A percentile compares a stretch with the other conserved stretches of the same genome.
These are phyloP conservation scores for Ephydatia muelleri DNA, from an alignment of 37 sponge, comb jelly and placozoan genomes.

Conservation along the genomic window DNA sequence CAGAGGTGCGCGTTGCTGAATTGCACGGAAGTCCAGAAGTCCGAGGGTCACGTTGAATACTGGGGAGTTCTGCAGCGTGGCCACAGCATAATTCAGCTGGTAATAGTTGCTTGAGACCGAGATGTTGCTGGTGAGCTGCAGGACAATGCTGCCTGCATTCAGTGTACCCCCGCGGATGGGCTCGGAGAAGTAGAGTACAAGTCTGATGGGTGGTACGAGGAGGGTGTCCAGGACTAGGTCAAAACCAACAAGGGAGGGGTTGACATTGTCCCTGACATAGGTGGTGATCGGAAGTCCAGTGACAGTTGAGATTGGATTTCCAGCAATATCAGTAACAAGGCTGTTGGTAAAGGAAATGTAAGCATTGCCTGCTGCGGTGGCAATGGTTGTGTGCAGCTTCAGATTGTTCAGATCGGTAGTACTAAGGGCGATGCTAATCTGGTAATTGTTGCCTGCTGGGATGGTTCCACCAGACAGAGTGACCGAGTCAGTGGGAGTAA, in stretches of 20 bases:
- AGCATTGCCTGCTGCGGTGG: conserved; percentile 36
- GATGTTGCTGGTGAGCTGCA: conserved; percentile 31
- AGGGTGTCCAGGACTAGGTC: conserved; percentile 59
- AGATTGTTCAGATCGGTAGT: conserved; percentile 76
- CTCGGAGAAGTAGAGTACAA: conserved; percentile 81
- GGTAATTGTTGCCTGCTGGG: conserved; percentile 50
- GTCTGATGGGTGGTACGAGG: conserved; percentile 48
- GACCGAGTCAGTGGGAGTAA: not conserved
- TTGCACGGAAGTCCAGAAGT: conserved; percentile 49
- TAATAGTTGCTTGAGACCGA: conserved; percentile 21
- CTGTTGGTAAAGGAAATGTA: conserved; percentile 50
- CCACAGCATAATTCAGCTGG: conserved; percentile 30
- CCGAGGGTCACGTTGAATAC: conserved; percentile 44
- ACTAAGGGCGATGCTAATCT: conserved; percentile 52
- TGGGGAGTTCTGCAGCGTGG: conserved; percentile 48
- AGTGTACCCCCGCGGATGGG: conserved; percentile 69
- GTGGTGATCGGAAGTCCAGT: conserved; percentile 27
- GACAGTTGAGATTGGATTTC: conserved; percentile 33
- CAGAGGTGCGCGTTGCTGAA: conserved; percentile 71
- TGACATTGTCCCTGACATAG: conserved; percentile 37
- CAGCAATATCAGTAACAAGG: conserved; percentile 71
- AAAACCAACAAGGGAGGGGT: conserved; percentile 73
- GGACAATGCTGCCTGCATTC: conserved; percentile 33
- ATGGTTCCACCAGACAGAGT: conserved; percentile 68
- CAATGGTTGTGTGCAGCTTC: conserved; percentile 60